These are phyloP conservation scores for Ochotona princeps DNA, from an alignment of 2,113 vertebrate species.

Conservation along the genomic window DNA sequence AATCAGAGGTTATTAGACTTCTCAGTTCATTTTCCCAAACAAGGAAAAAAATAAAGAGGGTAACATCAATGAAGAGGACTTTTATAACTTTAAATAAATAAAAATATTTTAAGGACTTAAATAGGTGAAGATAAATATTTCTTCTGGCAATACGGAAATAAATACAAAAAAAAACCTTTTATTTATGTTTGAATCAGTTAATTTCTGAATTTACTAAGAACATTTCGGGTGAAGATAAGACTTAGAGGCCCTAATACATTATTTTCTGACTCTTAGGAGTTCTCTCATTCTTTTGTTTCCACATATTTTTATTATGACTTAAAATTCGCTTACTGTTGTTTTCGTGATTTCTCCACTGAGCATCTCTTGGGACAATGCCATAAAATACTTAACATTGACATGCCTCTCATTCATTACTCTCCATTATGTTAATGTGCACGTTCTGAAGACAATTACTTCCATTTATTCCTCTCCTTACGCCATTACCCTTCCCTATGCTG, in stretches of 20 bases:
- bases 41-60: conserved; percentile 45
- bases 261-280: conserved; percentile 24
- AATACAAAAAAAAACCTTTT: neutral
- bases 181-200: conserved; percentile 37
- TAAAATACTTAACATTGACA: conserved; percentile 72
- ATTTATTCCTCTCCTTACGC: conserved; percentile 57
- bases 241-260: conserved; percentile 2
- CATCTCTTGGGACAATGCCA: conserved; percentile 41
- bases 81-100: conserved; percentile 52
- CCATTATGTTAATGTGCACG: conserved; percentile 76
- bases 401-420: conserved; percentile 50
- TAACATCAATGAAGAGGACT: conserved; percentile 28
- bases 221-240: neutral
- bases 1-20: conserved; percentile 38
- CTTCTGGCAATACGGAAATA: conserved; percentile 8
- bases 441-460: conserved; percentile 73
- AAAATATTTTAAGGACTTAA: conserved; percentile 45
- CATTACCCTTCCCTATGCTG: conserved; percentile 46
- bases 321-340: neutral
- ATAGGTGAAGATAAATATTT: conserved; percentile 41
- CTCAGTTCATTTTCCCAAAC: conserved; percentile 58
- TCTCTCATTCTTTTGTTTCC: conserved; percentile 11
- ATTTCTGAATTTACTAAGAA: conserved; percentile 59
- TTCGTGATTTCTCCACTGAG: conserved; percentile 53
- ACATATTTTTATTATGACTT: conserved; percentile 44